phyloP scores from a whole-genome alignment of 2,797 vertebrate species.

The Rhabdophis nuchalis region DNA sequence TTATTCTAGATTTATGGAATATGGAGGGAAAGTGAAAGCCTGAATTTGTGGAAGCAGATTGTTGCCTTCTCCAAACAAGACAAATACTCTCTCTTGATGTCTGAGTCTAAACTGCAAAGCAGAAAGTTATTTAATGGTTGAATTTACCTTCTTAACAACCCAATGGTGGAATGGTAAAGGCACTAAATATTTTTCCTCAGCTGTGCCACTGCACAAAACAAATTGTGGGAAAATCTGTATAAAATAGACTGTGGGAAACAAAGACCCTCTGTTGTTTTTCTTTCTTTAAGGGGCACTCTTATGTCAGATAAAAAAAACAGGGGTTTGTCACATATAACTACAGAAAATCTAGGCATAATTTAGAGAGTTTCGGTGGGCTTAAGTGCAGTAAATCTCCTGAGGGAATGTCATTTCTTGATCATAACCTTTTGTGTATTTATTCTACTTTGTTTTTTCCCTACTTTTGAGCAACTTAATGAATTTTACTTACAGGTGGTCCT shows the following conservation, averaged over 20 bases:
- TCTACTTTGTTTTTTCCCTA: not conserved
- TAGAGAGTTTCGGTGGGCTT: not conserved
- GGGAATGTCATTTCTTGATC: not conserved
- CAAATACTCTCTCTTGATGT: not conserved
- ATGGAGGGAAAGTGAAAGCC: not conserved
- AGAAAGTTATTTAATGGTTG: not conserved
- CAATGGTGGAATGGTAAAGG: not conserved
- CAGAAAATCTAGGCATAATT: not conserved
- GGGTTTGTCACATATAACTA: not conserved
- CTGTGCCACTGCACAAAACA: not conserved
- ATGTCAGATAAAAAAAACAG: not conserved
- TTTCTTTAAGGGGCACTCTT: not conserved
- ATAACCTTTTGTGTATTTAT: not conserved
- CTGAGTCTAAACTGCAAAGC: not conserved
- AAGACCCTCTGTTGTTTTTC: not conserved
- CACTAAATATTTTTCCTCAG: not conserved
- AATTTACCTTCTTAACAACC: not conserved
- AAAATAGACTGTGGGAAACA: not conserved
- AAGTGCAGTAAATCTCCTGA: not conserved
- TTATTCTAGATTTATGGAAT: not conserved
- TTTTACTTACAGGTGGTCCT: not conserved
- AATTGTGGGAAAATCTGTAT: not conserved
- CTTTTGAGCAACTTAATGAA: not conserved
- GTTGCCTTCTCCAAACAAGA: not conserved
- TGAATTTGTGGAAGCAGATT: not conserved